phyloP scores from a whole-genome alignment of 2,797 vertebrate species.

The Tinamus major region DNA sequence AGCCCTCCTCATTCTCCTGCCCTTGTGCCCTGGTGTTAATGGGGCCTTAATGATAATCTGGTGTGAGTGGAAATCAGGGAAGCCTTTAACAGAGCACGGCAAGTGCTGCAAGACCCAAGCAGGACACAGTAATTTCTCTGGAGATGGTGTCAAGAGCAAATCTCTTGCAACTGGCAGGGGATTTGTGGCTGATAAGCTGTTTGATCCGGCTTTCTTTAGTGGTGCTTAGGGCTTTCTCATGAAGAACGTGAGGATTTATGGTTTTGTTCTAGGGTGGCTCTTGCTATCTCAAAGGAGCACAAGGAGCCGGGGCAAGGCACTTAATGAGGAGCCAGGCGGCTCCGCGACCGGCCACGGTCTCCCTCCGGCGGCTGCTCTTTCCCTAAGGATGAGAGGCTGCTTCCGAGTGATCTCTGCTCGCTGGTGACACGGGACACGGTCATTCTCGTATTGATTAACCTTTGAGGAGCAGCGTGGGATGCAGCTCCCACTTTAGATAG shows the following conservation, averaged over 20 bases:
- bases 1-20: background rate
- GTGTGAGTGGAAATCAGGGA: background rate
- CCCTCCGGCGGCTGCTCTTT: background rate
- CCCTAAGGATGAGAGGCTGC: background rate
- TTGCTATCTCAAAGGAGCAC: background rate
- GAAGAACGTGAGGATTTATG: conserved; percentile 60
- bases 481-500: background rate
- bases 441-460: background rate
- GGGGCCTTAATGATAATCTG: background rate
- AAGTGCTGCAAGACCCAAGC: conserved; percentile 12
- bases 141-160: conserved; percentile 43
- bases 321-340: background rate
- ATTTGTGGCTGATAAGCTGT: conserved; percentile 38
- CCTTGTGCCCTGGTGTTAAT: background rate
- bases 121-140: conserved; percentile 32
- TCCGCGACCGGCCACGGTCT: conserved; percentile 34
- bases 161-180: conserved; percentile 48
- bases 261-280: conserved; percentile 11
- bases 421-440: background rate
- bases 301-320: background rate
- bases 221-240: conserved; percentile 20
- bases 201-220: conserved; percentile 56
- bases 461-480: background rate
- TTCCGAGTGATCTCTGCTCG: background rate
- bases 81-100: background rate